Evolutionary conservation across 2,113 vertebrate species (phyloP).

Genomic region (Bos indicus): DNA sequence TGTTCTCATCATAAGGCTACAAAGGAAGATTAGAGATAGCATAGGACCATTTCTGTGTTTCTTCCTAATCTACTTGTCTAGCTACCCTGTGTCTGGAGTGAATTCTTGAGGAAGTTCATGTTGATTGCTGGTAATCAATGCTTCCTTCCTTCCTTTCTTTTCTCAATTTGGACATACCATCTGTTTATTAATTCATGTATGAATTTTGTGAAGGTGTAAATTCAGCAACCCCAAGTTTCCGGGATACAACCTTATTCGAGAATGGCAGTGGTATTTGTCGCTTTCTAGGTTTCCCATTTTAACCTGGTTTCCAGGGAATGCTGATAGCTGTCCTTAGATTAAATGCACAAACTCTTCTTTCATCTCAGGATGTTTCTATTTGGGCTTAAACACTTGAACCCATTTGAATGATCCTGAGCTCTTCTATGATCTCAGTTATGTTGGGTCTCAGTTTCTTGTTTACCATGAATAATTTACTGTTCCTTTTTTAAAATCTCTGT

Average conservation of each 20-base stretch:
- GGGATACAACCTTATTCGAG: background rate
- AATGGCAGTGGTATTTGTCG: background rate
- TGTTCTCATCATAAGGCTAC: background rate
- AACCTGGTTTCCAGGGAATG: background rate
- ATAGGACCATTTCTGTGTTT: background rate
- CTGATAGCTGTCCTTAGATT: background rate
- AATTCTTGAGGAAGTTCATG: background rate
- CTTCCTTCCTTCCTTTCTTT: background rate
- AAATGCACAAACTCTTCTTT: background rate
- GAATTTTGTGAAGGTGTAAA: background rate
- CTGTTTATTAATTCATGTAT: background rate
- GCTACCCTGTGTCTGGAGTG: background rate
- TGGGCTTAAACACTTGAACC: background rate
- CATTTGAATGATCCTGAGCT: background rate
- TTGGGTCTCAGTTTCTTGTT: background rate
- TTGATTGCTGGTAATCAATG: background rate
- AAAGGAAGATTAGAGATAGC: background rate
- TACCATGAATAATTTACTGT: background rate
- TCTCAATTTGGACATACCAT: background rate
- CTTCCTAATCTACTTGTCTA: background rate
- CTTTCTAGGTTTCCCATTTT: background rate
- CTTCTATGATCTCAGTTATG: background rate
- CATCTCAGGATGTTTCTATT: background rate
- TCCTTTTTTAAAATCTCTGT: background rate
- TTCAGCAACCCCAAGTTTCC: background rate